Evolutionary conservation across 2,888 invertebrate species (phyloP).

Genomic region (Drosophila algonquin): DNA sequence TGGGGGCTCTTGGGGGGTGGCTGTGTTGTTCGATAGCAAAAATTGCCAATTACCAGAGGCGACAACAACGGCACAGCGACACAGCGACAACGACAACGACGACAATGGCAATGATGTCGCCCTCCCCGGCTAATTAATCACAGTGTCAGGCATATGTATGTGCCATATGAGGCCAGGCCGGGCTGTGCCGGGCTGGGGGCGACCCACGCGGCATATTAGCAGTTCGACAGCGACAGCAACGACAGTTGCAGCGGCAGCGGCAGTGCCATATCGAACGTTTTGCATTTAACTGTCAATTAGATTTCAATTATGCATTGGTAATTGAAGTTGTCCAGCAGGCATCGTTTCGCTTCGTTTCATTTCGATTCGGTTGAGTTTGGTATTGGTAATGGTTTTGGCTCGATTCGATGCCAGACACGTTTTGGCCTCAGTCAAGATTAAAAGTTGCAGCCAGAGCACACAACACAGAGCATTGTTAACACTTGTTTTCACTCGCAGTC

Average conservation of each 20-base stretch:
- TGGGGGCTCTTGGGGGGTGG: slow-evolving; percentile 11
- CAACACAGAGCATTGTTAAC: slow-evolving; percentile 36
- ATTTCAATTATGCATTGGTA: slow-evolving; percentile 79
- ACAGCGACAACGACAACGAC: slow-evolving; percentile 23
- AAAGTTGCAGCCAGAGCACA: slow-evolving; percentile 23
- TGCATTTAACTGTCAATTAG: slow-evolving; percentile 78
- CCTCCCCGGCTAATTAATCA: slow-evolving; percentile 71
- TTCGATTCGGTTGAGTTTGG: background rate
- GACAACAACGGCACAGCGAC: slow-evolving; percentile 21
- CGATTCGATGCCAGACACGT: slow-evolving; percentile 46
- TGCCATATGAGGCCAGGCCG: background rate
- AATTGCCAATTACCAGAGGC: slow-evolving; percentile 54
- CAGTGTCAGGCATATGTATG: slow-evolving; percentile 70
- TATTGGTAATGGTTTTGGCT: background rate
- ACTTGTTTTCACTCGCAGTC: slow-evolving; percentile 42
- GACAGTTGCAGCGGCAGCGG: slow-evolving; percentile 1
- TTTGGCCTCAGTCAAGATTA: slow-evolving; percentile 37
- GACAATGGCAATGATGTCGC: slow-evolving; percentile 34
- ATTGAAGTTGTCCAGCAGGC: slow-evolving; percentile 58
- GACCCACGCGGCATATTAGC: slow-evolving; percentile 75
- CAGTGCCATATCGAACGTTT: slow-evolving; percentile 51
- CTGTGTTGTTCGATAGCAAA: slow-evolving; percentile 22
- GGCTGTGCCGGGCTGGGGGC: background rate
- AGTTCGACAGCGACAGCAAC: slow-evolving; percentile 48
- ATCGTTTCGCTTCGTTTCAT: slow-evolving; percentile 14